Evolutionary conservation across 2,113 vertebrate genomes (phyloP).

Genomic region (Australoheros scitulus): DNA sequence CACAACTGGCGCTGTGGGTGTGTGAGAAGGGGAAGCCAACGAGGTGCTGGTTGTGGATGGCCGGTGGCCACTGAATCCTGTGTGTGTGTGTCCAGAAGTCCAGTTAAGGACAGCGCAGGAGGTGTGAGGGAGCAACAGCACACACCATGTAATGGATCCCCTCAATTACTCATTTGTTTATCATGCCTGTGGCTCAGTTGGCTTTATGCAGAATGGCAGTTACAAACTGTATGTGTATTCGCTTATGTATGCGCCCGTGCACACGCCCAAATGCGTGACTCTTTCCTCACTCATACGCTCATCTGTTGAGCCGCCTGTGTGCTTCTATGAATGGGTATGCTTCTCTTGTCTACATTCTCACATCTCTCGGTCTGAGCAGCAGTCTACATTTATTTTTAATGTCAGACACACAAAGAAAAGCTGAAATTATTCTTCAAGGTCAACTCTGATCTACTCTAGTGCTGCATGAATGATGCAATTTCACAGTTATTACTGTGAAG

Average conservation of each 20-base stretch:
- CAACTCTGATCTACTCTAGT: not conserved
- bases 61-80: conserved; percentile 52
- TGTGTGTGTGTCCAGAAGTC: conserved; percentile 32
- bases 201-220: not conserved
- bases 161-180: conserved; percentile 71
- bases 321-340: conserved; percentile 42
- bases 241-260: not conserved
- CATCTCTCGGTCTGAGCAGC: not conserved
- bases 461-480: not conserved
- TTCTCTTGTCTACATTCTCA: conserved; percentile 27
- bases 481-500: not conserved
- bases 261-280: conserved; percentile 22
- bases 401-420: conserved; percentile 3
- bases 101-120: conserved; percentile 59
- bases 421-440: not conserved
- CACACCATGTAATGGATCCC: conserved; percentile 46
- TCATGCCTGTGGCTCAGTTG: conserved; percentile 33
- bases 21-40: conserved; percentile 72
- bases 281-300: conserved; percentile 3
- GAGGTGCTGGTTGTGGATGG: conserved; percentile 52
- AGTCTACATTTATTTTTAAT: conserved; percentile 6
- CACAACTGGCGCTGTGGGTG: conserved; percentile 65
- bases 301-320: conserved; percentile 38
- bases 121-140: conserved; percentile 54
- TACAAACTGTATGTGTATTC: not conserved